Evolutionary conservation across 2,113 vertebrate species (phyloP).

Genomic region (Rhabdornis inornatus): DNA sequence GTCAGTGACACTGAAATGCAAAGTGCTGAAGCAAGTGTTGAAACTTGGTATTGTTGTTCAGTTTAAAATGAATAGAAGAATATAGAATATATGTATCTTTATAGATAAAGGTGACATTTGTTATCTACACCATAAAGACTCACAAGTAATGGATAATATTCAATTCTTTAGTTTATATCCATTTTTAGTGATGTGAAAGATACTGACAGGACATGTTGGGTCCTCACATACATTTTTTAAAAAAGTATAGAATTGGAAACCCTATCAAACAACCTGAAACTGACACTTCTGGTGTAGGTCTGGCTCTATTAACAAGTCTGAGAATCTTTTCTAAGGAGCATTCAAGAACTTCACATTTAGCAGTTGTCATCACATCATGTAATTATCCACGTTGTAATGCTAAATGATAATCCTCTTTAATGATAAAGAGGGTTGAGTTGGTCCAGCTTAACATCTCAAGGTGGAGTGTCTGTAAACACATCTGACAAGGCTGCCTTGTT

Average conservation of each 20-base stretch:
- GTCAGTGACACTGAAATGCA: not conserved
- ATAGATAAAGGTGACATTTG: not conserved
- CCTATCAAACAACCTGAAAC: not conserved
- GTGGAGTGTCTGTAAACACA: not conserved
- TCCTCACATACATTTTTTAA: accelerated
- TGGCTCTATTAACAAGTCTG: not conserved
- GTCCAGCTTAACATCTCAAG: not conserved
- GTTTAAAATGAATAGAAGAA: not conserved
- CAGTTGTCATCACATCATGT: not conserved
- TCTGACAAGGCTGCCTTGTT: not conserved
- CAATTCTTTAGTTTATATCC: not conserved
- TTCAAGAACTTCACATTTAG: not conserved
- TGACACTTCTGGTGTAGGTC: not conserved
- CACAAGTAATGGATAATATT: not conserved
- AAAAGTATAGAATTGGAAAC: not conserved
- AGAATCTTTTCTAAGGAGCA: not conserved
- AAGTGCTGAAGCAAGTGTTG: not conserved
- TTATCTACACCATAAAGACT: not conserved
- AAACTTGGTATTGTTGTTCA: not conserved
- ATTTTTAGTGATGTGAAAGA: not conserved
- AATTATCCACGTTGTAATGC: not conserved
- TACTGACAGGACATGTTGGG: not conserved
- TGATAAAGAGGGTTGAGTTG: not conserved
- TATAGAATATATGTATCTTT: not conserved
- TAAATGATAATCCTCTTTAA: too few species aligned